Evolutionary conservation across 2,888 invertebrate species (phyloP).

Genomic region (Choreutis nemorana): DNA sequence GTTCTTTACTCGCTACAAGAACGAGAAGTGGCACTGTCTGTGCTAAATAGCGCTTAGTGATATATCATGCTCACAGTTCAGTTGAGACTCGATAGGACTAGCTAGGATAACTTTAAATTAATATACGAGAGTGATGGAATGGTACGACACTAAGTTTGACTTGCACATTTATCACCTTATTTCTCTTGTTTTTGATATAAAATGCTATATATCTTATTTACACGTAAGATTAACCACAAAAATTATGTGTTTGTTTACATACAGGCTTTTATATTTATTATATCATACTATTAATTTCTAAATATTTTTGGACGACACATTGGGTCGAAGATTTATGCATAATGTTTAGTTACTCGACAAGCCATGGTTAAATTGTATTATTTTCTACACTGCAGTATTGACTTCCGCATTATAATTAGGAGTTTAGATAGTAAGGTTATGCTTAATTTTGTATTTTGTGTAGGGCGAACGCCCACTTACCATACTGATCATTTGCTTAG

Average conservation of each 20-base stretch:
- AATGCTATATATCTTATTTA: too few species aligned
- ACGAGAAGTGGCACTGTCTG: constrained; percentile 29
- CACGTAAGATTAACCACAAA: too few species aligned
- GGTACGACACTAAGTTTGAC: too few species aligned
- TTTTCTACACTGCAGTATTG: constrained; percentile 58
- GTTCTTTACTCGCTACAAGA: constrained; percentile 11
- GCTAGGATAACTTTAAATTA: too few species aligned
- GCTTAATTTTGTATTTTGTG: constrained; percentile 60
- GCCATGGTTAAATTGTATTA: constrained; percentile 45
- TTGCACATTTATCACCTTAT: too few species aligned
- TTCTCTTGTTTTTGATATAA: too few species aligned
- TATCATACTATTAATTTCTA: too few species aligned
- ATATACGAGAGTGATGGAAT: too few species aligned
- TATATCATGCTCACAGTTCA: constrained; percentile 59
- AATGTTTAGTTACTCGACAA: constrained; percentile 49
- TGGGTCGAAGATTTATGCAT: constrained; percentile 38
- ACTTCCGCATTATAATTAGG: constrained; percentile 52
- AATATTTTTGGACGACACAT: too few species aligned
- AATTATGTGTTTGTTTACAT: too few species aligned
- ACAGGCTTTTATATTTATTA: too few species aligned
- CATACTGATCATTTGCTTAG: constrained; percentile 55
- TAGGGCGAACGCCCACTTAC: constrained; percentile 47
- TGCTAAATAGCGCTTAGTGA: constrained; percentile 50
- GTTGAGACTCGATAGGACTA: constrained; percentile 52
- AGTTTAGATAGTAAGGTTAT: constrained; percentile 48